These are phyloP conservation scores for Malachius bipustulatus DNA, from an alignment of 2,888 invertebrate species.

Conservation along the genomic window DNA sequence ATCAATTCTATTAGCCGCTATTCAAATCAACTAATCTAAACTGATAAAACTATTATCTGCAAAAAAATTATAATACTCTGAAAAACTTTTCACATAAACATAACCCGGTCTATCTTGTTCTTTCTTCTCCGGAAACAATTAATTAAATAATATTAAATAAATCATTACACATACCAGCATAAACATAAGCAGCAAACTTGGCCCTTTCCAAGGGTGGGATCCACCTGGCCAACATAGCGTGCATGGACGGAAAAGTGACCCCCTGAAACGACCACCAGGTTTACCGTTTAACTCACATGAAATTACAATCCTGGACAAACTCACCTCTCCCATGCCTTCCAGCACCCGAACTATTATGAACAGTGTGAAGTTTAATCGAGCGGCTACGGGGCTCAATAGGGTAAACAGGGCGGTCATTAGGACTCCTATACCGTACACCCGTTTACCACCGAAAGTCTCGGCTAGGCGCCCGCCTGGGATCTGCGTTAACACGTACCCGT, in stretches of 20 bases:
- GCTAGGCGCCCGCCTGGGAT: conserved; percentile 75
- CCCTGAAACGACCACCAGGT: conserved; percentile 48
- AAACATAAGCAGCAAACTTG: conserved; percentile 77
- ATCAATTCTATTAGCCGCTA: no score
- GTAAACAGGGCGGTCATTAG: conserved; percentile 73
- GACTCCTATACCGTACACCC: conserved; percentile 71
- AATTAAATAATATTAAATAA: no score
- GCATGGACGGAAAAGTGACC: conserved; percentile 90
- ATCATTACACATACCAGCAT: conserved; percentile 55
- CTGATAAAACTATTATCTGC: no score
- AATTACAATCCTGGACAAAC: conserved; percentile 8
- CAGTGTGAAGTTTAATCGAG: conserved; percentile 50
- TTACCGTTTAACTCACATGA: no score
- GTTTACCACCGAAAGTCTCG: conserved; percentile 77
- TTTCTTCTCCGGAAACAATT: no score
- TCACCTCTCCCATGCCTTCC: conserved; percentile 72
- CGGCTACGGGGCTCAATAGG: conserved; percentile 71
- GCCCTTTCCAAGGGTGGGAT: conserved; percentile 85
- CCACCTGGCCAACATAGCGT: conserved; percentile 86
- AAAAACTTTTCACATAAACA: no score
- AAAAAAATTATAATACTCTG: no score
- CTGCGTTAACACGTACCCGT: conserved; percentile 73
- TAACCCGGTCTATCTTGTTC: no score
- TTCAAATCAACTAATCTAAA: no score
- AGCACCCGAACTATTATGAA: conserved; percentile 65